phyloP scores from a whole-genome alignment of 2,113 vertebrate genomes.

The Thryonomys swinderianus region DNA sequence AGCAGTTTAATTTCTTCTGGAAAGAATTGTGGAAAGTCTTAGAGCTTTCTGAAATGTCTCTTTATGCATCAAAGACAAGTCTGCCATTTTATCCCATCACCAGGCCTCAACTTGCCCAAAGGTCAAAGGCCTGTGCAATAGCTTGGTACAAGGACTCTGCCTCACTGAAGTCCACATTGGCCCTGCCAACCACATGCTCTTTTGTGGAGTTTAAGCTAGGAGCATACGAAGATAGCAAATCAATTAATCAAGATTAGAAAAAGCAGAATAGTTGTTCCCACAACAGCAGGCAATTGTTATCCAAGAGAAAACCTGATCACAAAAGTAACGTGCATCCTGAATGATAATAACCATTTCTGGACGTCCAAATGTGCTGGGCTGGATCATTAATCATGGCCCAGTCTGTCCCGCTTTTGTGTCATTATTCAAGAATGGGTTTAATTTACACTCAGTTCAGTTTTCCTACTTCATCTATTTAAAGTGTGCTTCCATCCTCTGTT shows the following conservation, averaged over 20 bases:
- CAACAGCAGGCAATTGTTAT: not conserved
- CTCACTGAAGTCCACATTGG: not conserved
- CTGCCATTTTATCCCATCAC: not conserved
- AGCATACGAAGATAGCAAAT: not conserved
- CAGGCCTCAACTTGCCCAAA: not conserved
- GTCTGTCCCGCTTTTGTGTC: not conserved
- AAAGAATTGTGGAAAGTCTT: constrained; percentile 61
- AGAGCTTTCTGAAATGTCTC: constrained; percentile 4
- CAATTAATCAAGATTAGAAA: constrained; percentile 18
- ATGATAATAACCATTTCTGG: not conserved
- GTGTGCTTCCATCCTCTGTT: not conserved
- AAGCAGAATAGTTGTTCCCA: constrained; percentile 5
- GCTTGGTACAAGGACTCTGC: not conserved
- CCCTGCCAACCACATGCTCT: not conserved
- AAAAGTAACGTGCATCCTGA: not conserved
- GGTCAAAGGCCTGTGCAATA: not conserved
- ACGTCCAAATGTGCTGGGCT: not conserved
- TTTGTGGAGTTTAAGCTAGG: not conserved
- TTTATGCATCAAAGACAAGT: not conserved
- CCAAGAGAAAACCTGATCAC: not conserved
- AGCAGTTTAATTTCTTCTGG: constrained; percentile 62
- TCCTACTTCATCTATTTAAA: not conserved
- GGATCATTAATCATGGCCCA: not conserved
- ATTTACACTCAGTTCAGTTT: not conserved
- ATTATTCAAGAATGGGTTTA: not conserved